Conservation (phyloP, 1,140 invertebrate species). For the Schlechtendalia chinensis region DNA sequence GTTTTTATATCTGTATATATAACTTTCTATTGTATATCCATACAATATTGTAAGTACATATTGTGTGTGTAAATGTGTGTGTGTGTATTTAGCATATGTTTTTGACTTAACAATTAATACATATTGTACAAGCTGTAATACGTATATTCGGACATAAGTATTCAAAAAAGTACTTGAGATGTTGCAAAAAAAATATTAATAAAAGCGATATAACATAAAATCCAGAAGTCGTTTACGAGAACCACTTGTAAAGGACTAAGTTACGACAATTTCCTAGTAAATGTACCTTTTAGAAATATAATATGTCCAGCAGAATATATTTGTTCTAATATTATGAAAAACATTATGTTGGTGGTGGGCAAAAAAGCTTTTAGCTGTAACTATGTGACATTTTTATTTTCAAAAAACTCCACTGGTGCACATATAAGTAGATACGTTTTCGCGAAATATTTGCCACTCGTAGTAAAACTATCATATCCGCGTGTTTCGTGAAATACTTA, state of each 20-base stretch:
- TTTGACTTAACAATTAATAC: too few species aligned
- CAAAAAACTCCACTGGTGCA: neutral
- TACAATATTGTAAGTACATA: too few species aligned
- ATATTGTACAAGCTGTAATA: neutral
- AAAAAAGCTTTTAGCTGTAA: slow-evolving; percentile 5
- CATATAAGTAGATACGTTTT: neutral
- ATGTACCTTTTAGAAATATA: slow-evolving; percentile 7
- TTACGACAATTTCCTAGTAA: slow-evolving; percentile 24
- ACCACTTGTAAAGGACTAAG: slow-evolving; percentile 5
- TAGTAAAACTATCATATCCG: neutral
- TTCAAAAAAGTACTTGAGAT: neutral
- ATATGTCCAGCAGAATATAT: neutral
- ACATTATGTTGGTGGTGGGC: neutral
- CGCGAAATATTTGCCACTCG: neutral
- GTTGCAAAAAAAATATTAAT: neutral
- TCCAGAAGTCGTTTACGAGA: slow-evolving; percentile 13
- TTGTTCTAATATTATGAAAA: neutral
- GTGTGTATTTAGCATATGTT: too few species aligned
- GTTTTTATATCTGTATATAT: too few species aligned
- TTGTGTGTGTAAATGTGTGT: too few species aligned
- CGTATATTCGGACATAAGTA: neutral
- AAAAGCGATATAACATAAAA: slow-evolving; percentile 13
- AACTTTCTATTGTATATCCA: too few species aligned
- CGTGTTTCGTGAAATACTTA: neutral
- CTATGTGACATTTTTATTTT: neutral